Conservation (phyloP, 2,888 invertebrate species). For the Meta bourneti region DNA sequence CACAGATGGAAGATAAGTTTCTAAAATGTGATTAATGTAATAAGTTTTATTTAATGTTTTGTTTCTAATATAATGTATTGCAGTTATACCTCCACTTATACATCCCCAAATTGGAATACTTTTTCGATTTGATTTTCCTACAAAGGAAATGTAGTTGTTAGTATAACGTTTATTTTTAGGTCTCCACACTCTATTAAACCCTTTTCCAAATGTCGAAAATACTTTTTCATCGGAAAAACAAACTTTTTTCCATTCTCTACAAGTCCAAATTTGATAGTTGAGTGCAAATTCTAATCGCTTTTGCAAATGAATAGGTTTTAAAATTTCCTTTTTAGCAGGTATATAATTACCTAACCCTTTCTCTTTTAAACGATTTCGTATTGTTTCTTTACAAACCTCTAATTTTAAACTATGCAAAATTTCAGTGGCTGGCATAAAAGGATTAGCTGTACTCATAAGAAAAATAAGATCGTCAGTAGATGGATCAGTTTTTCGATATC, state of each 20-base stretch:
- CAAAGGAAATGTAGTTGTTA: background rate
- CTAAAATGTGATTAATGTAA: background rate
- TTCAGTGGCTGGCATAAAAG: constrained; percentile 38
- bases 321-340: constrained; percentile 13
- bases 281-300: constrained; percentile 43
- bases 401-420: constrained; percentile 9
- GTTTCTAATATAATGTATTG: background rate
- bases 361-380: constrained; percentile 34
- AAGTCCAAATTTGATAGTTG: constrained; percentile 5
- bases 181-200: constrained; percentile 24
- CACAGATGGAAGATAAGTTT: background rate
- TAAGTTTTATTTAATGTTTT: background rate
- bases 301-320: constrained; percentile 12
- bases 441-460: constrained; percentile 26
- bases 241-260: constrained; percentile 20
- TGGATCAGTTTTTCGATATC: constrained; percentile 22
- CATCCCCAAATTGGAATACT: constrained; percentile 38
- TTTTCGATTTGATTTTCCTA: background rate
- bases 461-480: background rate
- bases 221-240: constrained; percentile 51
- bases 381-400: background rate
- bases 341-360: constrained; percentile 22
- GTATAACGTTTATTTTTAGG: constrained; percentile 9
- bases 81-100: background rate
- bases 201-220: constrained; percentile 37